Evolutionary conservation across 2,113 vertebrate genomes (phyloP), one percentile per base, ranked within the genome.

Genomic region (Eulemur macaco): DNA sequence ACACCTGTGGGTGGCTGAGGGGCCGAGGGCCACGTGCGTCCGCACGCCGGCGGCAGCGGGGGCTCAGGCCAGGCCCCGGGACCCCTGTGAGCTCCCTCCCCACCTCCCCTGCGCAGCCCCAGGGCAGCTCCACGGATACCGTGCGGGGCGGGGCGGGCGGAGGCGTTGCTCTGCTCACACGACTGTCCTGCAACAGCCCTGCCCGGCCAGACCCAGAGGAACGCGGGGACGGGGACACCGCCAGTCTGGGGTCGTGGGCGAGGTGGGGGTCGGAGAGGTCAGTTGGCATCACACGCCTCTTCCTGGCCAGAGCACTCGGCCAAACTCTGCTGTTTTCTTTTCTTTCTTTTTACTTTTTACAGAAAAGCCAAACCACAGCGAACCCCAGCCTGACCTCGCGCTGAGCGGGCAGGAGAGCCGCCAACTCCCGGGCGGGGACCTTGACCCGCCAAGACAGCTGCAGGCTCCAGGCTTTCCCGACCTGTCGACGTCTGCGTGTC

Each of bases 351-450:
- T 23, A 39, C 3, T 50, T 27, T 63, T 80, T 52, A 68, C 18
- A 89, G 58, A 74, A 66, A 88, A 84, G 56, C 6, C 1, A 54
- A 89, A 52, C 8, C 7, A 31, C 45, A 50, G 54, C n/a, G 47
- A 87, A 20, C 23, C 27, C 34, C 52, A 13, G 12, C n/a, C 34
- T 60, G 31, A 23, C 23, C 63, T 37, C 17, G 27, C 20, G 52
- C 21, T 13, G 39, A 25, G 42, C 18, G 13, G 39, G 96, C 97
- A 97, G 96, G 97, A 98, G 94, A 93, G 96, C 96, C 96, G 92
- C 86, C 97, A 97, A 54, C 97, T 98, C 98, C 97, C 73, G 81
- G 97, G 97, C 97, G 97, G 97, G 98, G 98, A 98, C 98, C 98
- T 98, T 97, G 96, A 91, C 29, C 83, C 97, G 98, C 99, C 98